Percentiles rank a stretch among this genome's conserved stretches.
Conservation (phyloP, 2,113 vertebrate genomes). For the Pavo muticus region DNA sequence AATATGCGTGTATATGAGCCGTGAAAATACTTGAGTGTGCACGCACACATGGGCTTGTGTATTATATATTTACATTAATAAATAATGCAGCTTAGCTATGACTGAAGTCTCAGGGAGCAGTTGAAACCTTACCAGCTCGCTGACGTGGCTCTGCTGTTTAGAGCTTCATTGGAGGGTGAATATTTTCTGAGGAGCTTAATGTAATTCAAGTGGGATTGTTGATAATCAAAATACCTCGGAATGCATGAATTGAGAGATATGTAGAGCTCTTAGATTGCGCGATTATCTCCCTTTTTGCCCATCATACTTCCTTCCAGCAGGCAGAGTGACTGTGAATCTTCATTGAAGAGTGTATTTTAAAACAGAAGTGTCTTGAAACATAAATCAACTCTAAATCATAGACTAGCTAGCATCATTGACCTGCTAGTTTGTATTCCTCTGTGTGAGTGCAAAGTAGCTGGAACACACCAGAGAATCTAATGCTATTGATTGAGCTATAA, state of each 20-base stretch:
- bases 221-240: neutral
- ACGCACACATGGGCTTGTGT: neutral
- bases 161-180: neutral
- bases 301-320: neutral
- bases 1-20: neutral
- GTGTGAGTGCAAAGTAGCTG: neutral
- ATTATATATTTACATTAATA: constrained; percentile 31
- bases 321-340: neutral
- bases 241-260: neutral
- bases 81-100: neutral
- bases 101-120: neutral
- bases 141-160: neutral
- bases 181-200: neutral
- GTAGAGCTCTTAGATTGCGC: neutral
- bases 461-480: neutral
- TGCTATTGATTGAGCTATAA: neutral
- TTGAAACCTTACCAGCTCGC: neutral
- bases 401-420: neutral
- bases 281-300: neutral
- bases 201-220: neutral
- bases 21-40: neutral
- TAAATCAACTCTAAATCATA: neutral
- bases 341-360: neutral
- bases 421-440: neutral
- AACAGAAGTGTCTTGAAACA: neutral